Percentiles rank a stretch among this genome's conserved stretches.
phyloP scores from a whole-genome alignment of 1,140 invertebrate species.

The Dendroctonus ponderosae region DNA sequence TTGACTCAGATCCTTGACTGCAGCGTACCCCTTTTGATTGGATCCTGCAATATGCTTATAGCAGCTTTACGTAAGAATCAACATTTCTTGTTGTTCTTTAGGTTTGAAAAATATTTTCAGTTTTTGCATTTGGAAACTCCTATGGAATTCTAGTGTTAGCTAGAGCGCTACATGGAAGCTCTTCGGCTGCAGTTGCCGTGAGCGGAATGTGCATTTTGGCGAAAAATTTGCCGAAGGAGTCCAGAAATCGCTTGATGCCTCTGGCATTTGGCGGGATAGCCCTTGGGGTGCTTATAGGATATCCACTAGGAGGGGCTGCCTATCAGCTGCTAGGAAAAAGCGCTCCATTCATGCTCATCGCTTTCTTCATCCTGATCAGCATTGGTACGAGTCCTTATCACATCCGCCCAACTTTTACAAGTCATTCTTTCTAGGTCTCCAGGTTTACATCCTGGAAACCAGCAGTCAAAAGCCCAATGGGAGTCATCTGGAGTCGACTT shows the following conservation, averaged over 20 bases:
- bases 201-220: constrained; percentile 69
- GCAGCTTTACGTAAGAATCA: constrained; percentile 73
- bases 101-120: constrained; percentile 51
- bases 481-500: constrained; percentile 10
- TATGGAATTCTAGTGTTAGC: constrained; percentile 75
- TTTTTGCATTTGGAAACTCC: constrained; percentile 79
- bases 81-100: constrained; percentile 1
- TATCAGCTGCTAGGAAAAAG: constrained; percentile 74
- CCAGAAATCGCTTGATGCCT: constrained; percentile 71
- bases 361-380: constrained; percentile 59
- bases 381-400: constrained; percentile 43
- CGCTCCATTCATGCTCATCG: constrained; percentile 70
- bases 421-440: constrained; percentile 28
- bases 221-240: constrained; percentile 57
- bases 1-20: constrained; percentile 70
- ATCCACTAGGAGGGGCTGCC: constrained; percentile 73
- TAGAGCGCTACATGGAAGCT: constrained; percentile 80
- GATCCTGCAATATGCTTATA: constrained; percentile 76
- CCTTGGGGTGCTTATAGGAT: constrained; percentile 74
- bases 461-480: constrained; percentile 6
- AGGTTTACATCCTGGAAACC: constrained; percentile 26
- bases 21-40: constrained; percentile 76
- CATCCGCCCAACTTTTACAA: background rate
- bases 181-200: constrained; percentile 77
- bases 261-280: constrained; percentile 77